Base-by-base conservation (phyloP, 2,113 vertebrate species). In the Condylura cristata region DNA sequence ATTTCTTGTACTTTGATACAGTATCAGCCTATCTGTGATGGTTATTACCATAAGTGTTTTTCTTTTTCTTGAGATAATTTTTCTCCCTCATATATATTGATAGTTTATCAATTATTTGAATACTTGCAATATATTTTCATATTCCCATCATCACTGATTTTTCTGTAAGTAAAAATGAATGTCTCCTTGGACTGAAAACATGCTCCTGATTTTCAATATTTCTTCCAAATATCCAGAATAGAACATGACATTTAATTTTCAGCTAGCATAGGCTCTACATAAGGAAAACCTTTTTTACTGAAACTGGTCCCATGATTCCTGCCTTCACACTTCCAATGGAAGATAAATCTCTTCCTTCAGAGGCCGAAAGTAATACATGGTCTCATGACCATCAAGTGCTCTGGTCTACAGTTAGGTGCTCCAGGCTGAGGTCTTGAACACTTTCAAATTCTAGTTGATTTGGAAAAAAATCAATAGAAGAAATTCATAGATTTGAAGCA, bases 401-500 rank as follows among this genome's bases (percentile, higher is more conserved):
- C 39, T 60, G 46, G 12, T 46, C 46, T 61, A 71, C 10, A 75
- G 5, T 65, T 20, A 34, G 63, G 75, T 12, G 66, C 51, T 34
- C 8, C 6, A 70, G 14, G 14, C 63, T 78, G 12, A 48, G 28
- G 78, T 96, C 70, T 76, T 93, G 14, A 37, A 90, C 41, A 66
- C 18, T 87, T 81, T 66, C 34, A 84, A 86, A 83, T 78, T 34
- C 65, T 89, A 87, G 71, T 22, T n/a, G n/a, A 79, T 61, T 86
- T 79, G 46, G 46, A 9, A 34, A 80, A 24, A 83, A 81, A 24
- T 76, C 66, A 80, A 53, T 81, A 90, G 56, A 93, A 95, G 58
- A 12, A 90, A 95, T 72, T 86, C 46, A 51, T 13, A 61, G 66
- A 92, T 60, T 89, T 72, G 46, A 96, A 87, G 76, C 7, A 71